These are phyloP conservation scores for Andricus curvator DNA, from an alignment of 2,888 invertebrate species.

Conservation along the genomic window DNA sequence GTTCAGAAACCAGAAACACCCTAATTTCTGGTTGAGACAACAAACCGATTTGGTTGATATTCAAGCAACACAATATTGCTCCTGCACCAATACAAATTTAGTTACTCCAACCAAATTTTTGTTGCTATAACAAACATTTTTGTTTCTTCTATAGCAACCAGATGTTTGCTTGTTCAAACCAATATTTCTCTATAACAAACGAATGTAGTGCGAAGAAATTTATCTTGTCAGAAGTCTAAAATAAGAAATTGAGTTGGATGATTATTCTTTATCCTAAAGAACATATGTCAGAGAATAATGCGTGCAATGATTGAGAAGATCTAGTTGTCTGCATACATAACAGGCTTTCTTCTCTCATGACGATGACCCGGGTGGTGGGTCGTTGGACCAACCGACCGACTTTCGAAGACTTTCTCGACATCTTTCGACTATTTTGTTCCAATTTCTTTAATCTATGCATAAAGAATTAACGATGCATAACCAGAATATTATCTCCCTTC, in stretches of 20 bases:
- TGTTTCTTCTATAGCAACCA: no score
- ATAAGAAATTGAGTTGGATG: no score
- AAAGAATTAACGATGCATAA: slow-evolving; percentile 5
- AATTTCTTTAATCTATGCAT: neutral
- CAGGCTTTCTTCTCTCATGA: slow-evolving; percentile 63
- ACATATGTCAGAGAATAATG: neutral
- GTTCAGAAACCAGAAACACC: no score
- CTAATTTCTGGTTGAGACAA: no score
- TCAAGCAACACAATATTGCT: no score
- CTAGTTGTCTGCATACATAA: slow-evolving; percentile 45
- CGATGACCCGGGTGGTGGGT: slow-evolving; percentile 62
- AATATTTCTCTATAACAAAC: no score
- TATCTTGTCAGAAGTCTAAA: neutral
- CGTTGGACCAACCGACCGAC: slow-evolving; percentile 69
- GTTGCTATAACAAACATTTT: no score
- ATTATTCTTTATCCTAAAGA: neutral
- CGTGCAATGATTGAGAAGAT: slow-evolving; percentile 50
- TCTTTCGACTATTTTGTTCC: slow-evolving; percentile 45
- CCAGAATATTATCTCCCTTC: slow-evolving; percentile 6
- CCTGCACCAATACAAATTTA: no score
- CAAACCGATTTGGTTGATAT: no score
- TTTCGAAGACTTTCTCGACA: slow-evolving; percentile 69
- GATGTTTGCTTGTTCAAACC: no score
- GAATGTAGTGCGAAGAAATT: no score
- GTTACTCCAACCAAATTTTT: no score